Evolutionary conservation across 2,113 vertebrate genomes (phyloP).

Genomic region (Sapajus apella): DNA sequence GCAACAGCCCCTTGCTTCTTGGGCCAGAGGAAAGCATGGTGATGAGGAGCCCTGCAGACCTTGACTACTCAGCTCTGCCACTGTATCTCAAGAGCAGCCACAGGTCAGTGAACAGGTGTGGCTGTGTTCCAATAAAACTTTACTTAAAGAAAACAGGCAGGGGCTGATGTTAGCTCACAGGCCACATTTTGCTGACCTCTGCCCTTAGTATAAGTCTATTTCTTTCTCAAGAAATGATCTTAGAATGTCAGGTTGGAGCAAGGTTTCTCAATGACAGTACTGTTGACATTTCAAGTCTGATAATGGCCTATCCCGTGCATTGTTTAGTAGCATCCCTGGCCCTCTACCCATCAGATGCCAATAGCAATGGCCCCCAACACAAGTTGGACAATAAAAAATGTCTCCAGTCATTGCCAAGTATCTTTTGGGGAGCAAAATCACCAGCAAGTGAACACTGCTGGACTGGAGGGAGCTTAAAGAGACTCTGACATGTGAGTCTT

Average conservation of each 20-base stretch:
- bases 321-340: not conserved
- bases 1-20: not conserved
- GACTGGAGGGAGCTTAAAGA: not conserved
- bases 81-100: not conserved
- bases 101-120: not conserved
- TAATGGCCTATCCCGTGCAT: accelerated
- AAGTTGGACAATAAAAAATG: not conserved
- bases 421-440: not conserved
- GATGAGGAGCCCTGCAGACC: not conserved
- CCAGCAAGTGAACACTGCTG: not conserved
- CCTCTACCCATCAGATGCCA: not conserved
- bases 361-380: not conserved
- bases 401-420: not conserved
- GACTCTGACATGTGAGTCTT: not conserved
- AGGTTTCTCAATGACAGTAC: not conserved
- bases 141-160: constrained; percentile 4
- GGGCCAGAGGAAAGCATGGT: not conserved
- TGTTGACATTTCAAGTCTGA: not conserved
- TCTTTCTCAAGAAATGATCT: not conserved
- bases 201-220: not conserved
- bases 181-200: not conserved
- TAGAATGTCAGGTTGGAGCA: not conserved
- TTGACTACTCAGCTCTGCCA: not conserved
- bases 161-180: not conserved
- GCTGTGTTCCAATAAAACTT: constrained; percentile 34